Conservation (phyloP, 2,113 vertebrate species). For the Peromyscus polionotus region DNA sequence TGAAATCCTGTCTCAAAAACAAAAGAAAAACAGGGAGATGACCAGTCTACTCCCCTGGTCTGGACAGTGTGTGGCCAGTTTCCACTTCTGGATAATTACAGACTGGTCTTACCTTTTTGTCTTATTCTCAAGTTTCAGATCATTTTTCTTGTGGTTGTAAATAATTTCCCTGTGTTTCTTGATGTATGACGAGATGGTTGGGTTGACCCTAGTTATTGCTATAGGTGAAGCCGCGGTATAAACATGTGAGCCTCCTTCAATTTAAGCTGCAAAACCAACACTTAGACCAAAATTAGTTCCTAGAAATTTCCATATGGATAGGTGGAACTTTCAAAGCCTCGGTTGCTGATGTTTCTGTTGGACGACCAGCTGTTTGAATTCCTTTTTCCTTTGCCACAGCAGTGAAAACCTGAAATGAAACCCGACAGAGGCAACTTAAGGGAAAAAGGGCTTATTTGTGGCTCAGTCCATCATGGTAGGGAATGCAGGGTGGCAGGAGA, state of each 20-base stretch:
- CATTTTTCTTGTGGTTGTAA: slow-evolving; percentile 16
- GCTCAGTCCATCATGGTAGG: background rate
- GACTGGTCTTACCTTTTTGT: background rate
- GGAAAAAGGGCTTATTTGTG: background rate
- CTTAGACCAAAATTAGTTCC: background rate
- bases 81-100: background rate
- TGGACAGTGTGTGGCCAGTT: background rate
- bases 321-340: background rate
- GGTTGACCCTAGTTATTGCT: background rate
- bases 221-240: background rate
- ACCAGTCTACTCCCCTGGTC: background rate
- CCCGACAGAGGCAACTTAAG: background rate
- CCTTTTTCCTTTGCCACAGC: background rate
- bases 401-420: background rate
- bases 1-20: background rate
- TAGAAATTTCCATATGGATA: background rate
- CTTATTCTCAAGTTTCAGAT: background rate
- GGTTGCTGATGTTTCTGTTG: background rate
- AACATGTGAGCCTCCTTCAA: background rate
- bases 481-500: background rate
- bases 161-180: slow-evolving; percentile 9
- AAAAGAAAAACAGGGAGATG: background rate
- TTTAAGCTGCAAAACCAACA: background rate
- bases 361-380: background rate
- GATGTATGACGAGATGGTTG: background rate